These are phyloP conservation scores for Drosophila grimshawi DNA, from an alignment of 1,140 invertebrate species.

Conservation along the genomic window DNA sequence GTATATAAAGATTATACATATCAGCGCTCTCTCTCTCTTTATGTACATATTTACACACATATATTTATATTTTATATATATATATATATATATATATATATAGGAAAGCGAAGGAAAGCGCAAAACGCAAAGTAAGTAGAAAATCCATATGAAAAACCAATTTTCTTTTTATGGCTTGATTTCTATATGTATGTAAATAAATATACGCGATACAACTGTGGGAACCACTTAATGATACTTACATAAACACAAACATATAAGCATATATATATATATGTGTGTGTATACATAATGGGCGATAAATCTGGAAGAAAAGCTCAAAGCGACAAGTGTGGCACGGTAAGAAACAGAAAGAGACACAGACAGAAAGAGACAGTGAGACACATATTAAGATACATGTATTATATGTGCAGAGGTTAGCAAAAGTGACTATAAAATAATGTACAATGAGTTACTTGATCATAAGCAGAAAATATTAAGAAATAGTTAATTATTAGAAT, in stretches of 20 bases:
- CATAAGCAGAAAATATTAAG: too few species aligned
- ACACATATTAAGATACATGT: background rate
- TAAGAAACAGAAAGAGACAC: background rate
- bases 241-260: conserved; percentile 1
- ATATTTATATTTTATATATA: background rate
- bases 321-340: background rate
- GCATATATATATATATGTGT: too few species aligned
- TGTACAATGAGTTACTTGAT: too few species aligned
- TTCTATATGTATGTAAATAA: conserved; percentile 26
- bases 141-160: conserved; percentile 59
- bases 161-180: conserved; percentile 64
- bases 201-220: conserved; percentile 15
- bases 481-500: too few species aligned
- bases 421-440: too few species aligned
- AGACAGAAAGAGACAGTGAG: background rate
- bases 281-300: background rate
- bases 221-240: conserved; percentile 14
- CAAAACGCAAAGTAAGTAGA: conserved; percentile 44
- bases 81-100: conserved; percentile 1
- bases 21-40: background rate
- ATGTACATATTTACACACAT: background rate
- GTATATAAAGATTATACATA: background rate
- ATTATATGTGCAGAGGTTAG: too few species aligned
- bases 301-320: background rate
- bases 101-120: conserved; percentile 46